These are phyloP conservation scores for Melitaea cinxia DNA, from an alignment of 1,140 invertebrate species.

Conservation along the genomic window DNA sequence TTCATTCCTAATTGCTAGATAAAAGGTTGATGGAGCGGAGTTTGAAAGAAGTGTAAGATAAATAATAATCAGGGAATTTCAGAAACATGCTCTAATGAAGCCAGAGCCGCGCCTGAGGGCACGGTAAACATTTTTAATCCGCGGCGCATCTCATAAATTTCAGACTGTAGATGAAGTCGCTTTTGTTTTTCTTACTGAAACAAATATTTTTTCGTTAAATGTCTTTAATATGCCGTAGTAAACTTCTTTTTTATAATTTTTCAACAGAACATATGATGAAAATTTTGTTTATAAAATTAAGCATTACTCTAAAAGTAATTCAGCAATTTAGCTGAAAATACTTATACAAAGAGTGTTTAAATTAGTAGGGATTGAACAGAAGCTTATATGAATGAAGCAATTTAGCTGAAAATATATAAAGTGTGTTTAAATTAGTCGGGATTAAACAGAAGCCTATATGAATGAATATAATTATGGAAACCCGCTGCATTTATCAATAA, in stretches of 20 bases:
- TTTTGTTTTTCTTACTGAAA: constrained; percentile 71
- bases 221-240: constrained; percentile 56
- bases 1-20: constrained; percentile 39
- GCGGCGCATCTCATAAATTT: constrained; percentile 76
- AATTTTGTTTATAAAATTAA: no score
- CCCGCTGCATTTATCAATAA: constrained; percentile 5
- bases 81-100: constrained; percentile 71
- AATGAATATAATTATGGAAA: neutral
- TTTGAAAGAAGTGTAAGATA: constrained; percentile 69
- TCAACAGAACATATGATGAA: no score
- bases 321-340: no score
- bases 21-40: constrained; percentile 61
- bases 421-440: neutral
- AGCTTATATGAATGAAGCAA: no score
- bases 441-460: neutral
- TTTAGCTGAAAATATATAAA: neutral
- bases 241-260: no score
- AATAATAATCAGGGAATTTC: constrained; percentile 76
- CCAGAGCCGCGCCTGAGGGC: constrained; percentile 62
- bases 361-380: no score
- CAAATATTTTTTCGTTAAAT: constrained; percentile 68
- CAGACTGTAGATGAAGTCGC: constrained; percentile 60
- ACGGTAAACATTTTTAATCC: constrained; percentile 78
- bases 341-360: no score
- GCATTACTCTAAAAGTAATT: no score